These are phyloP conservation scores for Rhagonycha fulva DNA, from an alignment of 2,888 invertebrate species.

Conservation along the genomic window DNA sequence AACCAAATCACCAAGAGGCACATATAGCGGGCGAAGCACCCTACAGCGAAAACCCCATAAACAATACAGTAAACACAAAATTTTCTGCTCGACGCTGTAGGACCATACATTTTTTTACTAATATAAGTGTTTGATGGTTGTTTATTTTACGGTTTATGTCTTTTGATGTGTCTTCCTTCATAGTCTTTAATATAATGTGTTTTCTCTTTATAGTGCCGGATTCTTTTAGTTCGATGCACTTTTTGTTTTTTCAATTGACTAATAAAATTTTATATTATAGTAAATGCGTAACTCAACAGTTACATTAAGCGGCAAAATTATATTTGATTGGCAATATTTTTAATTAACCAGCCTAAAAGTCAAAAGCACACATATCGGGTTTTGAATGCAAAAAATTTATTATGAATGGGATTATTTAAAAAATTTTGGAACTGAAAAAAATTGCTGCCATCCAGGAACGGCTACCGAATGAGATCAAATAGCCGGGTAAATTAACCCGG, in stretches of 20 bases:
- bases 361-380: background rate
- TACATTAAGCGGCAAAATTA: background rate
- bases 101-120: constrained; percentile 48
- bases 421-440: no score
- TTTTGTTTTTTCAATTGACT: background rate
- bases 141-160: constrained; percentile 50
- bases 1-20: constrained; percentile 36
- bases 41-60: constrained; percentile 46
- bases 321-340: background rate
- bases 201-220: constrained; percentile 26
- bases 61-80: constrained; percentile 50
- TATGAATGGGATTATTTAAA: no score
- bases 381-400: background rate
- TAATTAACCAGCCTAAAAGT: background rate
- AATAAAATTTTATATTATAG: background rate
- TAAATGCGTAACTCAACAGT: background rate
- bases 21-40: constrained; percentile 39
- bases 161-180: constrained; percentile 32
- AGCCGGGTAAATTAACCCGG: no score
- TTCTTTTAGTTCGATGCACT: constrained; percentile 8
- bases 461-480: no score
- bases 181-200: constrained; percentile 18
- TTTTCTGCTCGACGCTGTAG: constrained; percentile 41
- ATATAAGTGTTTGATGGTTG: constrained; percentile 51
- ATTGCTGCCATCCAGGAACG: no score